Evolutionary conservation across 1,140 invertebrate genomes (phyloP), one percentile per base, ranked within the genome.

Genomic region (Orchesella cincta): DNA sequence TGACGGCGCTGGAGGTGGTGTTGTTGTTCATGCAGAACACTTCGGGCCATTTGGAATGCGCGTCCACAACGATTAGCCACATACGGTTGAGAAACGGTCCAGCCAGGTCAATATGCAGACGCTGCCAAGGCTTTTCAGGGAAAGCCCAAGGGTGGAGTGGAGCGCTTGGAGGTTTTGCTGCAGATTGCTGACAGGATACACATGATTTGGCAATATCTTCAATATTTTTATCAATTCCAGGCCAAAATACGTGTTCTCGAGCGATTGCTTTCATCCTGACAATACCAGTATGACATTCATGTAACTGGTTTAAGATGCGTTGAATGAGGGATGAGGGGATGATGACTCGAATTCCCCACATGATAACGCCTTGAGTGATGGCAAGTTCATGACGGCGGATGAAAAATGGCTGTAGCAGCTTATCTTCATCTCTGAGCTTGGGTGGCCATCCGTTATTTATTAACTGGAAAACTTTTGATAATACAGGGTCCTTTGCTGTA

Each of bases 41-140:
- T 74, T 87, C 84, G 20, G 83, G 79, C 87, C 86, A 88, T 79
- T 88, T 88, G 3, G 84, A 85, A 78, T 83, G 84, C 0, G 86
- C 83, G 76, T 89, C 86, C 0, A 87, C 84, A 0, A 88, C 62
- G 0, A 88, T 80, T 0, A 88, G 76, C 46, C 86, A 84, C 78
- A 83, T 80, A 18, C 74, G 80, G 8, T 82, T 83, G 20, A 82
- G 75, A n/a, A 87, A 83, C 3, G 85, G 85, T 23, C 85, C 86
- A 29, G 83, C 83, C 82, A 83, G 86, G 83, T 88, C 86, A 8
- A 85, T 76, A 80, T 87, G 86, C 8, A 88, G 54, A 70, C 87
- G 79, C 23, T 84, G 79, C 85, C 86, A 88, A 1, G 85, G 86
- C 64, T 75, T 82, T 23, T 78, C 80, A 20, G 86, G 82, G 74